phyloP scores from a whole-genome alignment of 2,113 vertebrate genomes.

The Verasper variegatus region DNA sequence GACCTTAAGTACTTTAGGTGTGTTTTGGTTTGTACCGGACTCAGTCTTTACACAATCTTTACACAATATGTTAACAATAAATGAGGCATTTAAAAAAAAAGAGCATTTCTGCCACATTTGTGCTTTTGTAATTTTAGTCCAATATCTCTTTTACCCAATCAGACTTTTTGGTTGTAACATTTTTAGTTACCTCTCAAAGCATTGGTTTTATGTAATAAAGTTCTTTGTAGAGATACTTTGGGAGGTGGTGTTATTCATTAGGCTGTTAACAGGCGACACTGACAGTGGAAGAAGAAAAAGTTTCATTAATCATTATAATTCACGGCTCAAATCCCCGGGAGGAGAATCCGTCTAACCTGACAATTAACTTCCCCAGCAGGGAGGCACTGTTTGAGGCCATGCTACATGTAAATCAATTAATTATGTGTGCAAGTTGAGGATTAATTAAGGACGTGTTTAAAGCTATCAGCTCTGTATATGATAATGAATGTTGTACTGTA shows the following conservation, averaged over 20 bases:
- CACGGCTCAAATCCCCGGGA: conserved; percentile 58
- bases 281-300: conserved; percentile 19
- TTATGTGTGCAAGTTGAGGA: conserved; percentile 67
- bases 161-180: too few species aligned
- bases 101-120: too few species aligned
- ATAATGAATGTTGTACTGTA: neutral
- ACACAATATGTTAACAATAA: too few species aligned
- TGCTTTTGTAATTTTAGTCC: too few species aligned
- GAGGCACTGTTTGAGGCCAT: conserved; percentile 45
- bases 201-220: neutral
- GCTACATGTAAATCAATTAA: conserved; percentile 68
- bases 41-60: too few species aligned
- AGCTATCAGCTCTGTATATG: conserved; percentile 34
- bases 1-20: too few species aligned
- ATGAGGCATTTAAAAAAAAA: too few species aligned
- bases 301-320: conserved; percentile 67
- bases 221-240: neutral
- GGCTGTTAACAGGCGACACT: conserved; percentile 18
- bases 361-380: conserved; percentile 79
- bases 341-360: conserved; percentile 67
- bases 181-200: neutral
- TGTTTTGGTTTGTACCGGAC: too few species aligned
- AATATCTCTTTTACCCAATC: too few species aligned
- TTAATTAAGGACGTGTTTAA: conserved; percentile 70
- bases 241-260: conserved; percentile 19